Evolutionary conservation across 2,888 invertebrate genomes (phyloP).

Genomic region (Chironomus tentans): DNA sequence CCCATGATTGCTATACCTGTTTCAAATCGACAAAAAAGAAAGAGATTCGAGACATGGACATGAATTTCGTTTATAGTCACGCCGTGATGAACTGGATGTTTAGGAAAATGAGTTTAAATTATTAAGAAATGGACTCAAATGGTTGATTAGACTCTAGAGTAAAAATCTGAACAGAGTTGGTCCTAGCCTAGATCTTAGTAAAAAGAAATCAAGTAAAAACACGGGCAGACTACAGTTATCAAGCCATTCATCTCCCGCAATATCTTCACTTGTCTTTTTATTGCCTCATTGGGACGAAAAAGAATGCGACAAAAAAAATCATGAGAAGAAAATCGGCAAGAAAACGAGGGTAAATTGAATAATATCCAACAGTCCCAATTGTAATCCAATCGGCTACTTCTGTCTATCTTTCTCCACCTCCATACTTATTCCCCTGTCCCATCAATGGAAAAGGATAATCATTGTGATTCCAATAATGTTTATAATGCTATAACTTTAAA

Average conservation of each 20-base stretch:
- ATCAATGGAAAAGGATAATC: background rate
- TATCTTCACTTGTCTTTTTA: background rate
- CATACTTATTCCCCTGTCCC: background rate
- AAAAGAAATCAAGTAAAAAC: too few species aligned
- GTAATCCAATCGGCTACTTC: background rate
- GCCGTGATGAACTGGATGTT: too few species aligned
- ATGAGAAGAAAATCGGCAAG: background rate
- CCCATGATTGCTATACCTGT: background rate
- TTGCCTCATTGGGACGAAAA: background rate
- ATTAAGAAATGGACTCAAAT: too few species aligned
- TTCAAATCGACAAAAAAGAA: too few species aligned
- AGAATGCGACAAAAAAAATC: background rate
- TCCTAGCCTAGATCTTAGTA: too few species aligned
- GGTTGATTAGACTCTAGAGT: too few species aligned
- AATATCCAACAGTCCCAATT: background rate
- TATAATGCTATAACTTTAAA: background rate
- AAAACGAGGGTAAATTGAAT: conserved; percentile 8
- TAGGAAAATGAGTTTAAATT: too few species aligned
- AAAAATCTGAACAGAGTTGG: too few species aligned
- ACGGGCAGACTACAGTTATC: too few species aligned
- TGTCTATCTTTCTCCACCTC: background rate
- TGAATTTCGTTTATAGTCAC: too few species aligned
- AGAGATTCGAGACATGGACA: too few species aligned
- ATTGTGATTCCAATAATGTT: background rate
- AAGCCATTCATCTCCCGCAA: background rate